Evolutionary conservation across 2,113 vertebrate species (phyloP).

Genomic region (Mugil cephalus): DNA sequence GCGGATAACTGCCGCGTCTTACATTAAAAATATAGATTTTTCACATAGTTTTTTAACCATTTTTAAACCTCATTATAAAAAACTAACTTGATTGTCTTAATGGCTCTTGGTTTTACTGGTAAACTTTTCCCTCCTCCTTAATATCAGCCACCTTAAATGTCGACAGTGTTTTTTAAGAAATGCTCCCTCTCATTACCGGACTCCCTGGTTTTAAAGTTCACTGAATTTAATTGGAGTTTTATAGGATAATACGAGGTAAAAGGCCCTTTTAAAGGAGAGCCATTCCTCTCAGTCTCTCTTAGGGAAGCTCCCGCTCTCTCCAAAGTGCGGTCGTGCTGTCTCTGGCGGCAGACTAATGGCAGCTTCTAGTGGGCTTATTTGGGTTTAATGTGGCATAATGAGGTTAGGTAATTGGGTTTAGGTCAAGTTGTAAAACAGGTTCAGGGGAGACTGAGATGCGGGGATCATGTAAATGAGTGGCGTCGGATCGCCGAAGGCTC

Average conservation of each 20-base stretch:
- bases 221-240: constrained; percentile 84
- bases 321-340: constrained; percentile 76
- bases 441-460: constrained; percentile 77
- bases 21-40: not conserved
- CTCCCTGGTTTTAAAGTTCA: constrained; percentile 83
- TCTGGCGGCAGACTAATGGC: constrained; percentile 79
- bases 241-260: constrained; percentile 82
- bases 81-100: constrained; percentile 30
- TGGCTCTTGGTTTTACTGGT: constrained; percentile 40
- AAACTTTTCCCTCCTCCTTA: constrained; percentile 57
- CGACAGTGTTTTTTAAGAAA: constrained; percentile 64
- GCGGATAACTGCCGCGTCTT: constrained; percentile 1
- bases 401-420: constrained; percentile 85
- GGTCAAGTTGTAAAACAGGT: constrained; percentile 87
- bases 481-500: constrained; percentile 67
- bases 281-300: constrained; percentile 77
- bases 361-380: constrained; percentile 82
- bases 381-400: constrained; percentile 87
- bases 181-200: constrained; percentile 73
- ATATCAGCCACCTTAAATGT: constrained; percentile 67
- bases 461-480: constrained; percentile 80
- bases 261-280: constrained; percentile 76
- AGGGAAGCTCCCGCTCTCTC: constrained; percentile 72
- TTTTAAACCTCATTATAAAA: constrained; percentile 4
- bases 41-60: not conserved